phyloP scores from a whole-genome alignment of 2,888 invertebrate species.

The Eupithecia vulgata region DNA sequence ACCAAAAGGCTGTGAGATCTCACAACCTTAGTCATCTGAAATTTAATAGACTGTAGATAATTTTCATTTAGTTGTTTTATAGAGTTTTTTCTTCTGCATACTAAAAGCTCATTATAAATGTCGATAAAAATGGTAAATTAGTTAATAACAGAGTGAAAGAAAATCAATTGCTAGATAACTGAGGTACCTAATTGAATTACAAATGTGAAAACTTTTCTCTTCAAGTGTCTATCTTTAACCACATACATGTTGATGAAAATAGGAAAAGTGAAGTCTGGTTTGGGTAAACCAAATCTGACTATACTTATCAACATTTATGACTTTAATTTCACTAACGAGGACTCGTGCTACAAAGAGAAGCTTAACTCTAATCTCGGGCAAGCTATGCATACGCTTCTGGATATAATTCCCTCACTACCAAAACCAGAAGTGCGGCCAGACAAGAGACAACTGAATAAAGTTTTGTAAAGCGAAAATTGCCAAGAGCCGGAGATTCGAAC shows the following conservation, averaged over 20 bases:
- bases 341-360: slow-evolving; percentile 14
- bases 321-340: slow-evolving; percentile 11
- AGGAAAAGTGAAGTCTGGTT: background rate
- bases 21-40: background rate
- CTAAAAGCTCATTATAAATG: background rate
- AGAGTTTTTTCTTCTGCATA: background rate
- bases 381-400: slow-evolving; percentile 20
- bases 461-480: slow-evolving; percentile 76
- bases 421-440: slow-evolving; percentile 24
- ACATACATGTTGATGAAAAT: background rate
- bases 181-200: too few relatives aligned
- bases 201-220: too few relatives aligned
- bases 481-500: slow-evolving; percentile 45
- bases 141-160: too few relatives aligned
- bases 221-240: too few relatives aligned
- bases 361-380: slow-evolving; percentile 23
- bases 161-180: too few relatives aligned
- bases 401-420: slow-evolving; percentile 30
- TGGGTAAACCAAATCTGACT: background rate
- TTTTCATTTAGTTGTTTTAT: background rate
- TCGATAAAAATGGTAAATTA: background rate
- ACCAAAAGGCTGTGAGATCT: slow-evolving; percentile 13
- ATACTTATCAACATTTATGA: slow-evolving; percentile 4
- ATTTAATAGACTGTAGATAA: background rate
- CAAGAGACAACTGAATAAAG: slow-evolving; percentile 71